Evolutionary conservation across 2,797 vertebrate species (phyloP).

Genomic region (Malacoctenus gilli): DNA sequence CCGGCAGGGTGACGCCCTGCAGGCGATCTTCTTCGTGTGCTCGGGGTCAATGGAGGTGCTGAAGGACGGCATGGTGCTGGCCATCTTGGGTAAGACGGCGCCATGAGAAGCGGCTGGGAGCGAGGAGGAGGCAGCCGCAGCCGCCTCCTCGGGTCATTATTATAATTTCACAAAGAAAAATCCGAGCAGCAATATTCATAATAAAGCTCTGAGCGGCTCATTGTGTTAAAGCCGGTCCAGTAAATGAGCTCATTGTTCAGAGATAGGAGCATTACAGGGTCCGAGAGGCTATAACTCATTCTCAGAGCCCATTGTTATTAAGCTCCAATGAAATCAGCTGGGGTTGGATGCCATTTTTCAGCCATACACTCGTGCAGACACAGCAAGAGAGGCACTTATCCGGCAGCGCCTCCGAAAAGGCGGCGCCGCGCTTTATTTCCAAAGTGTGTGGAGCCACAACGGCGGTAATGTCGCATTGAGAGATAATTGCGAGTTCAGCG

Average conservation of each 20-base stretch:
- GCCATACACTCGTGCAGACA: slow-evolving; percentile 2
- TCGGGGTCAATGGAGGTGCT: slow-evolving; percentile 99
- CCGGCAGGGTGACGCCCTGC: slow-evolving; percentile 94
- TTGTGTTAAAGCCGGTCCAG: slow-evolving; percentile 32
- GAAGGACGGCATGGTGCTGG: slow-evolving; percentile 94
- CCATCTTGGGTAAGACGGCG: slow-evolving; percentile 90
- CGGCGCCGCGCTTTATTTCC: background rate
- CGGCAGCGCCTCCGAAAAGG: background rate
- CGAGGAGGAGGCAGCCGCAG: background rate
- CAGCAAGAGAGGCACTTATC: slow-evolving; percentile 3
- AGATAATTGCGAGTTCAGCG: background rate
- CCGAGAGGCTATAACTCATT: slow-evolving; percentile 30
- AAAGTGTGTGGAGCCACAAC: background rate
- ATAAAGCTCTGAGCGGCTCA: slow-evolving; percentile 34
- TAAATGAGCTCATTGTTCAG: slow-evolving; percentile 50
- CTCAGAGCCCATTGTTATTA: slow-evolving; percentile 27
- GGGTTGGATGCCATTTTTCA: slow-evolving; percentile 8
- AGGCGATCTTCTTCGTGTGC: slow-evolving; percentile 97
- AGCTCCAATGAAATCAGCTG: slow-evolving; percentile 12
- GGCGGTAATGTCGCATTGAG: background rate
- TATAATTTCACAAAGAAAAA: slow-evolving; percentile 32
- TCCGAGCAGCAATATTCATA: slow-evolving; percentile 22
- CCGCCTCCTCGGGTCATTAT: slow-evolving; percentile 18
- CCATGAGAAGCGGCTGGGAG: background rate
- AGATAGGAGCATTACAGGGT: slow-evolving; percentile 19